Base-by-base conservation (phyloP, 2,113 vertebrate species). In the Marmota monax region DNA sequence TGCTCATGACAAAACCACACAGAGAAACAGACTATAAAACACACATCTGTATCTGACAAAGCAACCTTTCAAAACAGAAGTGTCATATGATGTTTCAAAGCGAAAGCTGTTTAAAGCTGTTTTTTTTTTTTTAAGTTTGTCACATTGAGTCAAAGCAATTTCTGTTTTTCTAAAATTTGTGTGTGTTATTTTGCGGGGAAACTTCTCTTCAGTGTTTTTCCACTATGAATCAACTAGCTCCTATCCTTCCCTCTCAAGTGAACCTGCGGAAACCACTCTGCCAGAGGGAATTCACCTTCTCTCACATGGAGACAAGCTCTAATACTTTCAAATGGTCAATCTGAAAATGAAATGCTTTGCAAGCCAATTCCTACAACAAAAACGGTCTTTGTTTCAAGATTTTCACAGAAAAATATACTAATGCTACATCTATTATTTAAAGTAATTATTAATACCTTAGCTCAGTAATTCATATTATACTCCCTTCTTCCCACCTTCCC, bases 31-130 rank as follows among this genome's bases (percentile, higher is more conserved):
- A 82, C 97, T 93, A 63, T 89, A 65, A 97, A 97, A 96, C 93
- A 97, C 96, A 98, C 95, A 98, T 98, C 98, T 98, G 97, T 92
- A 98, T 93, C 92, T 94, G 97, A 98, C 98, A 98, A 98, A 98
- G 97, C 95, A 86, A 87, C 78, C 97, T 98, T 98, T 98, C 97
- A 98, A 97, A 97, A 94, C 93, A 92, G 94, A 98, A 96, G 97
- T 92, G 87, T 96, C 82, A 86, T 79, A 79, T 23, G 56, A 85
- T 92, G 45, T 88, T 91, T 95, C 96, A 98, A 97, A 97, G 90
- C 69, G 80, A 22, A 93, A 78, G 89, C 86, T 96, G 61, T 23
- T 95, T 94, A 45, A 45, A 45, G 45, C 45, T 45, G 45, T 42
- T 95, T 84, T 77, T 85, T 88, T 84, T 76, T 83, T 51, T 45